Conservation (phyloP, 2,888 invertebrate species). For the Tethea ocularis region DNA sequence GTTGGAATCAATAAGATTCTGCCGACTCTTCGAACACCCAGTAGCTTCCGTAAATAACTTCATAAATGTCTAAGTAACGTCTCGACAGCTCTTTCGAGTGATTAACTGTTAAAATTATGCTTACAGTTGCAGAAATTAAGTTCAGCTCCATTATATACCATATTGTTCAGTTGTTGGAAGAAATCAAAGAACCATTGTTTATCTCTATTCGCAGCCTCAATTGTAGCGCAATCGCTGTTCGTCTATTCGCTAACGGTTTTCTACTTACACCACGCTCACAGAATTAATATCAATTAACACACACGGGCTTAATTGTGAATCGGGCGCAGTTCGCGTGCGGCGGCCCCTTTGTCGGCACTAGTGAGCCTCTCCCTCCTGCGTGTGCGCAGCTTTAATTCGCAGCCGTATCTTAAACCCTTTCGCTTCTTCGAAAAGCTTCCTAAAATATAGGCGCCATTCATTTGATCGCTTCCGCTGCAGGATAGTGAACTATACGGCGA, state of each 20-base stretch:
- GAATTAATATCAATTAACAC: slow-evolving; percentile 83
- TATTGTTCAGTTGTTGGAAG: not conserved
- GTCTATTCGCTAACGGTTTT: slow-evolving; percentile 32
- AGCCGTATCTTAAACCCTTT: slow-evolving; percentile 49
- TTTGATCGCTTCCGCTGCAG: slow-evolving; percentile 37
- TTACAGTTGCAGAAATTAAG: not conserved
- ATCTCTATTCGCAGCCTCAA: not conserved
- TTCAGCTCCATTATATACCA: not conserved
- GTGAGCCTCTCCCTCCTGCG: slow-evolving; percentile 54
- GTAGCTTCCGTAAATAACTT: not conserved
- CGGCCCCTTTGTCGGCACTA: slow-evolving; percentile 77
- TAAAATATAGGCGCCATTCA: slow-evolving; percentile 78
- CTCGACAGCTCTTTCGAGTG: not conserved
- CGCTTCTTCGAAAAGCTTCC: slow-evolving; percentile 78
- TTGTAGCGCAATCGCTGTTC: not conserved
- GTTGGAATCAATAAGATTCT: not conserved
- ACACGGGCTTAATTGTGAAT: slow-evolving; percentile 82
- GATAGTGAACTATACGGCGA: slow-evolving; percentile 54
- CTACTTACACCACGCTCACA: slow-evolving; percentile 67
- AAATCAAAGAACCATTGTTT: not conserved
- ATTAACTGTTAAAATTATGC: not conserved
- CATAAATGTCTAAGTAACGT: not conserved
- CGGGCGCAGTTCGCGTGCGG: slow-evolving; percentile 80
- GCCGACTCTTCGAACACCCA: slow-evolving; percentile 1
- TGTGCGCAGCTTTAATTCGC: slow-evolving; percentile 66